These are phyloP conservation scores for Diadegma fenestrale DNA, from an alignment of 2,888 invertebrate species.

Conservation along the genomic window DNA sequence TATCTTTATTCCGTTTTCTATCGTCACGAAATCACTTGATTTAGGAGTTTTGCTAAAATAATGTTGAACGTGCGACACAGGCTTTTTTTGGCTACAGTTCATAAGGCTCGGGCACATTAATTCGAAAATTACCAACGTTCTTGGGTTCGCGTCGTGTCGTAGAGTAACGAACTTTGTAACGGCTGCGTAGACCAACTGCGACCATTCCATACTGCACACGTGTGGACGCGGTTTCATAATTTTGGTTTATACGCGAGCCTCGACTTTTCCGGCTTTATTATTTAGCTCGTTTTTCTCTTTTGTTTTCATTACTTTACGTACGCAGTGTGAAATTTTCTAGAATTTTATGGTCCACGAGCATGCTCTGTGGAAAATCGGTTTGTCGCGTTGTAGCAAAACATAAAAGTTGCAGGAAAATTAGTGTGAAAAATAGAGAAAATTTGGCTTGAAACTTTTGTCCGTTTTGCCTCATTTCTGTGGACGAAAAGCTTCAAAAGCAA, in stretches of 20 bases:
- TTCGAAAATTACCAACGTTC: conserved; percentile 13
- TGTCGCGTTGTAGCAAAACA: too few relatives aligned
- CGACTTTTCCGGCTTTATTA: background rate
- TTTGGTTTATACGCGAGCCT: conserved; percentile 37
- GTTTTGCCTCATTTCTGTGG: background rate
- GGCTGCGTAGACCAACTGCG: conserved; percentile 24
- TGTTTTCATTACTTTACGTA: background rate
- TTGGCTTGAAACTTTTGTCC: background rate
- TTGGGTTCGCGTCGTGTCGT: background rate
- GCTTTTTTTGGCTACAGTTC: background rate
- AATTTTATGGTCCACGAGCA: background rate
- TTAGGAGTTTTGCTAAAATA: background rate
- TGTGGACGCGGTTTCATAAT: conserved; percentile 26
- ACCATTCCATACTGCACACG: background rate
- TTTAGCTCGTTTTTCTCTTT: background rate
- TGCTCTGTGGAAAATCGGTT: too few relatives aligned
- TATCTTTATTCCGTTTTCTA: background rate
- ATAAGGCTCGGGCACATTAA: background rate
- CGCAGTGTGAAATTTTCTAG: background rate
- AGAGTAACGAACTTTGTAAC: background rate
- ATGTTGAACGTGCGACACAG: too few relatives aligned
- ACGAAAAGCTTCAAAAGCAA: background rate
- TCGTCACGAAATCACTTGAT: too few relatives aligned
- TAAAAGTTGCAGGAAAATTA: background rate
- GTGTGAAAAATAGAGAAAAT: background rate